phyloP scores from a whole-genome alignment of 2,888 invertebrate genomes.

The Hecatera dysodea region DNA sequence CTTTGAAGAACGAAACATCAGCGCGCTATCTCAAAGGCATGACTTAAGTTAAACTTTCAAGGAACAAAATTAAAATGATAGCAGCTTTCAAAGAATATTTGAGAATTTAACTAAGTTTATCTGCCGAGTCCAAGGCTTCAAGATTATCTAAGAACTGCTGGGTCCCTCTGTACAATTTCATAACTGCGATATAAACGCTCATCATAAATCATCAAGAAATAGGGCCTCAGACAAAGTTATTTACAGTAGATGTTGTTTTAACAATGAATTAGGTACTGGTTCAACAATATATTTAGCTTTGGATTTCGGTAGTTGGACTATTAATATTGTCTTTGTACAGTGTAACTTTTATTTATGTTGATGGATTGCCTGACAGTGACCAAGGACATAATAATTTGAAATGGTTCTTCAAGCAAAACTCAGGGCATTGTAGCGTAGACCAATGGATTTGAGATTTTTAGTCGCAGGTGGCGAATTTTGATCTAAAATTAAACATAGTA shows the following conservation, averaged over 20 bases:
- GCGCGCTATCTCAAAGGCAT: conserved; percentile 43
- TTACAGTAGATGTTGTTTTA: conserved; percentile 52
- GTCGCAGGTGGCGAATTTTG: too few relatives aligned
- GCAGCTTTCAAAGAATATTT: conserved; percentile 47
- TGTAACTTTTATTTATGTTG: conserved; percentile 14
- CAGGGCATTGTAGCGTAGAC: too few relatives aligned
- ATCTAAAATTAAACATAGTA: too few relatives aligned
- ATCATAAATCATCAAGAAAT: conserved; percentile 71
- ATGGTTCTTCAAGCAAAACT: not conserved
- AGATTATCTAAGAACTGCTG: conserved; percentile 52
- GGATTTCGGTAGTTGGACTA: conserved; percentile 12
- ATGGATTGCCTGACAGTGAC: not conserved
- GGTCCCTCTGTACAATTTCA: conserved; percentile 65
- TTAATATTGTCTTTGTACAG: conserved; percentile 19
- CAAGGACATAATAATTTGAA: not conserved
- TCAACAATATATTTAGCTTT: conserved; percentile 32
- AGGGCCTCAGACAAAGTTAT: conserved; percentile 58
- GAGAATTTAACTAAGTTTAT: conserved; percentile 53
- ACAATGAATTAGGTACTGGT: conserved; percentile 41
- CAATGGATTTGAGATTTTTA: not conserved
- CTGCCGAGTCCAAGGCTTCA: conserved; percentile 27
- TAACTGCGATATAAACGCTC: conserved; percentile 48
- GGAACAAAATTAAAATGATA: conserved; percentile 56
- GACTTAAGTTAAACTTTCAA: conserved; percentile 47
- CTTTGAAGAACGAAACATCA: conserved; percentile 35